phyloP scores from a whole-genome alignment of 1,140 invertebrate species.

The Battus philenor region DNA sequence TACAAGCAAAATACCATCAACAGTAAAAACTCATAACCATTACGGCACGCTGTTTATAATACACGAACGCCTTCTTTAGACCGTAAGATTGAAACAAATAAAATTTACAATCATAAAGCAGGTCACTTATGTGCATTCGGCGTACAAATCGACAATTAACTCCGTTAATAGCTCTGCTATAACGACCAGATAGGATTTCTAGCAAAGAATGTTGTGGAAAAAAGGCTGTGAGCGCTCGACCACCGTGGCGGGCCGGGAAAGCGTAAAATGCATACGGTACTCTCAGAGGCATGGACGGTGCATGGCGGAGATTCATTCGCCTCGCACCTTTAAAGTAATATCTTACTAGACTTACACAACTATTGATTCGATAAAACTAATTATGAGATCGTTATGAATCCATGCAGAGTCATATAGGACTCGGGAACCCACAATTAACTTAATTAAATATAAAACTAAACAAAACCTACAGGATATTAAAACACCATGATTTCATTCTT shows the following conservation, averaged over 20 bases:
- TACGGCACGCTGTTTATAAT: neutral
- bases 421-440: no score
- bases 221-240: slow-evolving; percentile 42
- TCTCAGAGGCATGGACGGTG: slow-evolving; percentile 25
- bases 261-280: slow-evolving; percentile 44
- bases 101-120: slow-evolving; percentile 23
- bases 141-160: slow-evolving; percentile 61
- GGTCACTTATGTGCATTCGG: slow-evolving; percentile 37
- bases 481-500: no score
- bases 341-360: no score
- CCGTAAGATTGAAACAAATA: slow-evolving; percentile 9
- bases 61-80: slow-evolving; percentile 6
- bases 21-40: no score
- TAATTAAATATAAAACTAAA: no score
- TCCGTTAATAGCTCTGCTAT: slow-evolving; percentile 42
- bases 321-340: no score
- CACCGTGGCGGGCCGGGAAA: slow-evolving; percentile 44
- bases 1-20: no score
- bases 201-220: slow-evolving; percentile 51
- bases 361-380: no score
- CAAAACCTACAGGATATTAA: no score
- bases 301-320: no score
- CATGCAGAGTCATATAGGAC: no score
- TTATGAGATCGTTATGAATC: no score
- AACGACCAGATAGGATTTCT: slow-evolving; percentile 45